Conservation (phyloP, 2,888 invertebrate genomes). For the Nymphalis polychloros region DNA sequence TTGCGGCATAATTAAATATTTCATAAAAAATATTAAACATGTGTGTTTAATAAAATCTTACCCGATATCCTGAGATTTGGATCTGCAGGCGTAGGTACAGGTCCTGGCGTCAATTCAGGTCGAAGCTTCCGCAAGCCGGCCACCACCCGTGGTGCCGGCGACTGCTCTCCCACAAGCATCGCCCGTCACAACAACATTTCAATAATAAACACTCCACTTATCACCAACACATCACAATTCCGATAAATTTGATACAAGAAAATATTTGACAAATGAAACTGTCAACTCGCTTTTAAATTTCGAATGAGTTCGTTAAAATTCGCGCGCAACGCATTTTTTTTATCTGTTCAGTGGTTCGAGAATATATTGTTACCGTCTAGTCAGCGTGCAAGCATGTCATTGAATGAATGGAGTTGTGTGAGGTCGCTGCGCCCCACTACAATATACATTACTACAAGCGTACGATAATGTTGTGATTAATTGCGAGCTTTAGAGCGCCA, state of each 20-base stretch:
- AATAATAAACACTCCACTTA: conserved; percentile 58
- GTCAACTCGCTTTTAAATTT: conserved; percentile 66
- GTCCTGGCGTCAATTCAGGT: conserved; percentile 75
- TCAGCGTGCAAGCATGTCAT: conserved; percentile 61
- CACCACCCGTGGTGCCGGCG: conserved; percentile 80
- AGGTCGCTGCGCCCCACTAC: conserved; percentile 51
- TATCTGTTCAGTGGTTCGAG: conserved; percentile 35
- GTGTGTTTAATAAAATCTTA: neutral
- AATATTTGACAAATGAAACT: conserved; percentile 49
- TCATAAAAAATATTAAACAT: neutral
- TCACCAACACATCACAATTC: conserved; percentile 48
- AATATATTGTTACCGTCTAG: conserved; percentile 46
- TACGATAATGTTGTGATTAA: conserved; percentile 27
- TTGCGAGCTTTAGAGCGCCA: conserved; percentile 6
- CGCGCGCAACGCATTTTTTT: conserved; percentile 58
- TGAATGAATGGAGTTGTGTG: conserved; percentile 67
- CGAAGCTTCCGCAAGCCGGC: conserved; percentile 76
- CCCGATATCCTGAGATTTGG: conserved; percentile 77
- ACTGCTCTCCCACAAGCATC: conserved; percentile 77
- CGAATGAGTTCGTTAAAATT: conserved; percentile 72
- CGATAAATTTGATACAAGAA: conserved; percentile 29
- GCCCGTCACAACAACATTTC: conserved; percentile 68
- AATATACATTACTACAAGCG: conserved; percentile 44
- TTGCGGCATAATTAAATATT: no score
- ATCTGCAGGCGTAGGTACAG: conserved; percentile 69